Percentiles rank a stretch among this genome's conserved stretches.
These are phyloP conservation scores for Toxotes chatareus DNA, from an alignment of 2,113 vertebrate genomes.

Conservation along the genomic window DNA sequence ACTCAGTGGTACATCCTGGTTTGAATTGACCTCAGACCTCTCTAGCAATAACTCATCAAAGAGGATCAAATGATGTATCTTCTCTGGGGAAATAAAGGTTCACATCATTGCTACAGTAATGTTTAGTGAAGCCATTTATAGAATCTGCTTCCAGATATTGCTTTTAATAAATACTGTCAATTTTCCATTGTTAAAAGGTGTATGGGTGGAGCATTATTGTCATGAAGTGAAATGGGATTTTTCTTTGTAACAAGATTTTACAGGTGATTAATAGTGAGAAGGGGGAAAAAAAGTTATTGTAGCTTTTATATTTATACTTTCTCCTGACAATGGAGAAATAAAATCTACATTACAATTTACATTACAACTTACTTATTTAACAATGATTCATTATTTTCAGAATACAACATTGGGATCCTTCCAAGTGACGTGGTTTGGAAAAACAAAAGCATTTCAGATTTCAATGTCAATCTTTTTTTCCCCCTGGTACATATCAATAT, in stretches of 20 bases:
- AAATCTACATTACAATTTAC: constrained; percentile 57
- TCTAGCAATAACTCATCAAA: constrained; percentile 11
- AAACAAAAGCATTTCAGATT: constrained; percentile 1
- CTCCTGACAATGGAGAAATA: constrained; percentile 64
- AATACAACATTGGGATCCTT: constrained; percentile 7
- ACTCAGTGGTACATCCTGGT: neutral
- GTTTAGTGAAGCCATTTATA: constrained; percentile 28
- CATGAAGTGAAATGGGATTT: constrained; percentile 44
- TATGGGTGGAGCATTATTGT: constrained; percentile 12
- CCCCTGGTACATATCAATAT: neutral
- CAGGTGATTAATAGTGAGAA: constrained; percentile 17
- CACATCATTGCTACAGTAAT: constrained; percentile 1
- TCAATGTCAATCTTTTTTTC: neutral
- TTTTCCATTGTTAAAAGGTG: constrained; percentile 11
- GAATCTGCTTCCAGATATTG: neutral
- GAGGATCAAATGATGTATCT: neutral
- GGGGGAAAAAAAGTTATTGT: constrained; percentile 15
- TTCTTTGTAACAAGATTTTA: constrained; percentile 41
- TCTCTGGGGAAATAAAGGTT: constrained; percentile 35
- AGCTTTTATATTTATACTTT: constrained; percentile 55
- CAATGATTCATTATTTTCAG: constrained; percentile 10
- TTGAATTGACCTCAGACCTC: constrained; percentile 11
- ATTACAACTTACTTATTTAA: constrained; percentile 40
- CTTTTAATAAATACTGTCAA: constrained; percentile 13
- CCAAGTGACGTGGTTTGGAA: neutral